phyloP scores from a whole-genome alignment of 2,888 invertebrate species.

The Aromia moschata region DNA sequence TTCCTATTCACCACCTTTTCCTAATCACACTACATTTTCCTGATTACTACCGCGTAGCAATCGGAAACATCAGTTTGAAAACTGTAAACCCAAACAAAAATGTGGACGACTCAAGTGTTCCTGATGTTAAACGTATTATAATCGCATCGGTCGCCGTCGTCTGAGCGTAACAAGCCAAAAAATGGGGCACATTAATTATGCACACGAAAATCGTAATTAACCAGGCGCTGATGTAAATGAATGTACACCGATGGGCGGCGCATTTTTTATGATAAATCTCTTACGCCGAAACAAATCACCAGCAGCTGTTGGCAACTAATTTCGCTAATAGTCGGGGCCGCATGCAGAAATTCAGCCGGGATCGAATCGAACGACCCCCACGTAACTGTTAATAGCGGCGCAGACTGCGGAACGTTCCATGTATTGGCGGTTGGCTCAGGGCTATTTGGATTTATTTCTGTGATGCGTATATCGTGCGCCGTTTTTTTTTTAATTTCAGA shows the following conservation, averaged over 20 bases:
- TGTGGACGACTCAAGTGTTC: slow-evolving; percentile 1
- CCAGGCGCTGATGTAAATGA: slow-evolving; percentile 29
- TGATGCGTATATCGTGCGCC: no score
- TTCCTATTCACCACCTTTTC: no score
- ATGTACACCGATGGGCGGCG: slow-evolving; percentile 24
- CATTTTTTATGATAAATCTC: slow-evolving; percentile 39
- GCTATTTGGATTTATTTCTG: no score
- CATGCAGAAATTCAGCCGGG: slow-evolving; percentile 14
- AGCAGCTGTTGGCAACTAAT: slow-evolving; percentile 45
- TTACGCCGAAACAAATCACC: slow-evolving; percentile 41
- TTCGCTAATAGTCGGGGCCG: slow-evolving; percentile 33
- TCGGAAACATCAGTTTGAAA: not conserved
- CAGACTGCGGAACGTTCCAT: no score
- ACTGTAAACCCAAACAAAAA: not conserved
- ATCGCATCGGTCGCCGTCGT: not conserved
- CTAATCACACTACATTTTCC: no score
- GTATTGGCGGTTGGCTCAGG: no score
- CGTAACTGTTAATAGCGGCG: no score
- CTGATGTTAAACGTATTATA: slow-evolving; percentile 5
- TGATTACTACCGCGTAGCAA: no score
- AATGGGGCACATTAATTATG: slow-evolving; percentile 14
- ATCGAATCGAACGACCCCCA: slow-evolving; percentile 1
- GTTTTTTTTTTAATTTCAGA: no score
- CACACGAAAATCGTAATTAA: slow-evolving; percentile 19
- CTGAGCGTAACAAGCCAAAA: slow-evolving; percentile 8